These are phyloP conservation scores for Drosophila ohnishii DNA, from an alignment of 1,140 invertebrate genomes.

Conservation along the genomic window DNA sequence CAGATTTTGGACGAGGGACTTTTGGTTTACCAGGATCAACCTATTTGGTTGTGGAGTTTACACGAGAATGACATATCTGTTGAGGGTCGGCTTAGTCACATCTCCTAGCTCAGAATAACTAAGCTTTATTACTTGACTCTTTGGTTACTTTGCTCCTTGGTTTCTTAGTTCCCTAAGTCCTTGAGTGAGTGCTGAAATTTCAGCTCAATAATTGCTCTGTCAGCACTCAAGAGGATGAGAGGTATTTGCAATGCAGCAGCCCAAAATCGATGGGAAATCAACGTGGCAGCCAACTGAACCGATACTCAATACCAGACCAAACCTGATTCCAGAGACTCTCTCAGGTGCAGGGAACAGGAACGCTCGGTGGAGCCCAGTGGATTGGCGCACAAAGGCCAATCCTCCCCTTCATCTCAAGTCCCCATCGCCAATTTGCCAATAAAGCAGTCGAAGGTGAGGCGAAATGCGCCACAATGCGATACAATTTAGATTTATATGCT, in stretches of 20 bases:
- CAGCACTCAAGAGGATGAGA: slow-evolving; percentile 28
- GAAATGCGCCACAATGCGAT: slow-evolving; percentile 63
- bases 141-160: not conserved
- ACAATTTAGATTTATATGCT: slow-evolving; percentile 65
- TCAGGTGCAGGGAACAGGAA: slow-evolving; percentile 19
- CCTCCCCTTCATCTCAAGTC: not conserved
- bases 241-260: slow-evolving; percentile 33
- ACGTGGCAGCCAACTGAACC: slow-evolving; percentile 61
- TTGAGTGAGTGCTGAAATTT: slow-evolving; percentile 18
- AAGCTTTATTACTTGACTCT: not conserved
- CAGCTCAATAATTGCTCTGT: slow-evolving; percentile 37
- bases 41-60: slow-evolving; percentile 22
- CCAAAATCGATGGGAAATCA: slow-evolving; percentile 56
- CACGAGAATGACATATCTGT: slow-evolving; percentile 6
- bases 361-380: not conserved
- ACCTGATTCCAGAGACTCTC: not conserved
- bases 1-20: too few species aligned
- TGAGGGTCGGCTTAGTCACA: not conserved
- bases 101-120: not conserved
- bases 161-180: not conserved
- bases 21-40: too few species aligned
- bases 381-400: slow-evolving; percentile 26
- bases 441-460: slow-evolving; percentile 53
- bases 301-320: slow-evolving; percentile 21
- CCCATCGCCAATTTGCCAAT: slow-evolving; percentile 31